These are phyloP conservation scores for Dasysyrphus albostriatus DNA, from an alignment of 2,888 invertebrate genomes.

Conservation along the genomic window DNA sequence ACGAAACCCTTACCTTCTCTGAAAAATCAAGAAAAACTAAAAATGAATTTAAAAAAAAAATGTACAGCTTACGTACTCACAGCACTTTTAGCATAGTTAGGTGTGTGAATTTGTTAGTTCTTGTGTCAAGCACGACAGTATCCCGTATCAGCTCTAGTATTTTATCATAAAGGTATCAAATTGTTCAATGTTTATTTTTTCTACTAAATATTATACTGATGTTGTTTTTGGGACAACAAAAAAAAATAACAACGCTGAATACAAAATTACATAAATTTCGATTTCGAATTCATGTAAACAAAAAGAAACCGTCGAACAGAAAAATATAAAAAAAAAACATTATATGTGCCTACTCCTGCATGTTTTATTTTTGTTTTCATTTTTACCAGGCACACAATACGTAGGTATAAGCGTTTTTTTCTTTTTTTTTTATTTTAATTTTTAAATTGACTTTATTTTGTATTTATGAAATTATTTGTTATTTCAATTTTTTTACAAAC, in stretches of 20 bases:
- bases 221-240: slow-evolving; percentile 34
- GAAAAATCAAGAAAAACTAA: too few species aligned
- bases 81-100: background rate
- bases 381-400: background rate
- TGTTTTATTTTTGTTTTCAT: slow-evolving; percentile 18
- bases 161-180: slow-evolving; percentile 60
- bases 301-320: background rate
- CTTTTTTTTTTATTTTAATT: background rate
- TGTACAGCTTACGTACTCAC: background rate
- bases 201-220: slow-evolving; percentile 46
- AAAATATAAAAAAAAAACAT: background rate
- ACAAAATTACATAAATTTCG: slow-evolving; percentile 37
- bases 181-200: slow-evolving; percentile 52
- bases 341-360: too few species aligned
- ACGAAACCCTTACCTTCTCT: too few species aligned
- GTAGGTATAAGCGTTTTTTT: background rate
- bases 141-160: slow-evolving; percentile 47
- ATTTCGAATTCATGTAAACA: slow-evolving; percentile 31
- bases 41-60: too few species aligned
- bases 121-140: slow-evolving; percentile 65
- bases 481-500: background rate
- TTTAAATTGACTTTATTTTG: slow-evolving; percentile 45
- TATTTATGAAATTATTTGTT: slow-evolving; percentile 40
- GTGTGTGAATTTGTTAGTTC: slow-evolving; percentile 59
- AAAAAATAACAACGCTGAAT: slow-evolving; percentile 14